Conservation (phyloP, 2,888 invertebrate species). For the Osmoderma eremita region DNA sequence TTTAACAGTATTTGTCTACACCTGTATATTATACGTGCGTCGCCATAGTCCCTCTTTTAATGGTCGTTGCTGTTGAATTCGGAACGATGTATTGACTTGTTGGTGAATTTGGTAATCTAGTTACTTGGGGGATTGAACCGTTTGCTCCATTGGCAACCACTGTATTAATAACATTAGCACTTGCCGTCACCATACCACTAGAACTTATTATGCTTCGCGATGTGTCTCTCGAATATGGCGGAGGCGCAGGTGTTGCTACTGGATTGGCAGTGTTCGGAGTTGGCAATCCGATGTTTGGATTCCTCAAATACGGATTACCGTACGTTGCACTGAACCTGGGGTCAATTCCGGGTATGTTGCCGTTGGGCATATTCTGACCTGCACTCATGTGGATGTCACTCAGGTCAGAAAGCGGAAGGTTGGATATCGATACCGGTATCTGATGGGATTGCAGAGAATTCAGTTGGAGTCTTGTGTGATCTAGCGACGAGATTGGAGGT, state of each 20-base stretch:
- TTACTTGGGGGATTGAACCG: constrained; percentile 67
- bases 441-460: constrained; percentile 61
- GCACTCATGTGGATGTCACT: constrained; percentile 58
- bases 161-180: constrained; percentile 61
- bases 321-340: constrained; percentile 90
- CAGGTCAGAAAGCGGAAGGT: constrained; percentile 59
- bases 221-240: constrained; percentile 70
- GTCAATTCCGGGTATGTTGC: constrained; percentile 69
- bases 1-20: constrained; percentile 38
- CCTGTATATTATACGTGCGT: constrained; percentile 70
- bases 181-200: constrained; percentile 60
- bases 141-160: constrained; percentile 66
- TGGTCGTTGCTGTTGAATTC: constrained; percentile 68
- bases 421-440: constrained; percentile 55
- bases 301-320: constrained; percentile 87
- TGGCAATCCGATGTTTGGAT: constrained; percentile 71
- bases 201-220: constrained; percentile 56
- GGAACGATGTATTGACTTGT: constrained; percentile 69
- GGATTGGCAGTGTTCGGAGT: constrained; percentile 76
- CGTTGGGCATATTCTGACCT: constrained; percentile 58
- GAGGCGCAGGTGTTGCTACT: constrained; percentile 82
- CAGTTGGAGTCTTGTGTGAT: constrained; percentile 62
- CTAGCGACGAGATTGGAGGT: constrained; percentile 67
- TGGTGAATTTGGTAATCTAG: constrained; percentile 64
- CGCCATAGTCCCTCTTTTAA: constrained; percentile 73